phyloP scores from a whole-genome alignment of 2,888 invertebrate genomes.

The Nomada ruficornis region DNA sequence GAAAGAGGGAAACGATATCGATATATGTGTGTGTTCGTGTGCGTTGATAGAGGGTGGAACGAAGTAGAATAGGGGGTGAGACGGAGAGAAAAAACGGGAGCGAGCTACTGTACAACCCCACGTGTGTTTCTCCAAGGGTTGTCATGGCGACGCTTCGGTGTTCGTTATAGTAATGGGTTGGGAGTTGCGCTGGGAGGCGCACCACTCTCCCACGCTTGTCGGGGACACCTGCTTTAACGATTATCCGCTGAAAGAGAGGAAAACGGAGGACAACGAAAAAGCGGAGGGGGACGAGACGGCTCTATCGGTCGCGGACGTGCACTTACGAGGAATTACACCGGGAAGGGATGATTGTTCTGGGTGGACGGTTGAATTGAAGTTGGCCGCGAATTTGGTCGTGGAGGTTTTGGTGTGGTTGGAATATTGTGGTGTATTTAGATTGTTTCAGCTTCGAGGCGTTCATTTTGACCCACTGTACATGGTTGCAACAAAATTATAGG shows the following conservation, averaged over 20 bases:
- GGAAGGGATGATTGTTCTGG: background rate
- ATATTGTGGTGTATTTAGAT: too few relatives aligned
- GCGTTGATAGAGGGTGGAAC: background rate
- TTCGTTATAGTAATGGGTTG: constrained; percentile 79
- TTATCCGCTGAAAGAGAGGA: constrained; percentile 72
- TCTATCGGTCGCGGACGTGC: constrained; percentile 46
- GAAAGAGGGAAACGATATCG: background rate
- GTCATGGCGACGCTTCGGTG: constrained; percentile 77
- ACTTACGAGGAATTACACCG: constrained; percentile 5
- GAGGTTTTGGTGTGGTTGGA: too few relatives aligned
- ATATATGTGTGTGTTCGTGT: too few relatives aligned
- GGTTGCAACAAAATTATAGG: too few relatives aligned
- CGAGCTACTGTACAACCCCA: constrained; percentile 66
- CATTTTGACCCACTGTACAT: too few relatives aligned
- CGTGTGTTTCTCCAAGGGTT: constrained; percentile 82
- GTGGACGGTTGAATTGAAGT: background rate
- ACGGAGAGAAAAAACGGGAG: constrained; percentile 60
- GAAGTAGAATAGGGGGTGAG: constrained; percentile 16
- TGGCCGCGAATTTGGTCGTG: background rate
- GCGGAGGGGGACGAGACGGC: constrained; percentile 38
- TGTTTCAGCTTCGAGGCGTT: too few relatives aligned
- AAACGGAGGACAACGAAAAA: constrained; percentile 39
- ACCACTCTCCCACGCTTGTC: constrained; percentile 81
- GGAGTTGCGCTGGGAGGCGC: constrained; percentile 76
- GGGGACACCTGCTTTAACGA: constrained; percentile 81